These are phyloP conservation scores for Meloidogyne floridensis DNA, from an alignment of 1,140 invertebrate genomes.

Conservation along the genomic window DNA sequence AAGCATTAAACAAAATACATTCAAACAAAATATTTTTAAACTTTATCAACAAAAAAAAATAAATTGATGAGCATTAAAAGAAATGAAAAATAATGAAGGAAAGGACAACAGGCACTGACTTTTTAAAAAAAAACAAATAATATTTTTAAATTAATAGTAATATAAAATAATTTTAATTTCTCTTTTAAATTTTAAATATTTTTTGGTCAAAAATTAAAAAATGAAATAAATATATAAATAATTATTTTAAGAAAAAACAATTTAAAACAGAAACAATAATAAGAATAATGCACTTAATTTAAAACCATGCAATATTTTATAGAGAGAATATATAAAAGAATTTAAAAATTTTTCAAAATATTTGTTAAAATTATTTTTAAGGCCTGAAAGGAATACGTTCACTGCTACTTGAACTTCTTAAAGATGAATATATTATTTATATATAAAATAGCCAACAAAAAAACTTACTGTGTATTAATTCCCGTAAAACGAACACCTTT, in stretches of 20 bases:
- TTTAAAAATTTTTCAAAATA: background rate
- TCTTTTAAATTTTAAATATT: too few species aligned
- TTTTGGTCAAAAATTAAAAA: background rate
- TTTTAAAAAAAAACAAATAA: too few species aligned
- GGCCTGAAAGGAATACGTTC: too few species aligned
- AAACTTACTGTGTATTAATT: background rate
- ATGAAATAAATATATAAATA: background rate
- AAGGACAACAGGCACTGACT: too few species aligned
- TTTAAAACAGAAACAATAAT: background rate
- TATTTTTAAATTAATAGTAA: too few species aligned
- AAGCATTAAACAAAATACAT: background rate
- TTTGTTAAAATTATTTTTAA: background rate
- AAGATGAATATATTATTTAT: background rate
- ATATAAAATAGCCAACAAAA: background rate
- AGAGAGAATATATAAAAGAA: background rate
- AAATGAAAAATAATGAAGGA: background rate
- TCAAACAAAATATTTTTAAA: background rate
- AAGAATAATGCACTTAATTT: background rate
- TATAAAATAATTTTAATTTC: too few species aligned
- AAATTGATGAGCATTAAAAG: constrained; percentile 1
- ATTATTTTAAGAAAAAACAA: background rate
- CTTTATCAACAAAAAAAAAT: background rate
- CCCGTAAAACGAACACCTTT: background rate
- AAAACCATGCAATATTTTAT: background rate
- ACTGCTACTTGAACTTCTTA: background rate